These are phyloP conservation scores for Adineta ricciae DNA, from an alignment of 2,888 invertebrate genomes.

Conservation along the genomic window DNA sequence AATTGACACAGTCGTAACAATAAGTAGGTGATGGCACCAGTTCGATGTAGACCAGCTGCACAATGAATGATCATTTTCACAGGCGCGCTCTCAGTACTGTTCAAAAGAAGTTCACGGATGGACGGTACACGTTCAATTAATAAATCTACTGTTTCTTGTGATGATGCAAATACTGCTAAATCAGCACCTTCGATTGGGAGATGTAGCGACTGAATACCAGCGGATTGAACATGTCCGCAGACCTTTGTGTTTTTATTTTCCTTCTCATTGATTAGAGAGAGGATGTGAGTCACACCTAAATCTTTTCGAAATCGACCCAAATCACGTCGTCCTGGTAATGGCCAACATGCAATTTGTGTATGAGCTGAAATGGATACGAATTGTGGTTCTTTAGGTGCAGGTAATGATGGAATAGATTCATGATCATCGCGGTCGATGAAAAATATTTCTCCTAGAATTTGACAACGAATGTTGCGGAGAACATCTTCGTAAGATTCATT, in stretches of 20 bases:
- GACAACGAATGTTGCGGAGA: not conserved
- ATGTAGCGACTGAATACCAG: not conserved
- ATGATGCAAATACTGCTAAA: not conserved
- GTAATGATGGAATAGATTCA: not conserved
- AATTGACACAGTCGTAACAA: not conserved
- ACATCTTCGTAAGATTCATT: not conserved
- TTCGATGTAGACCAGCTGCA: constrained; percentile 19
- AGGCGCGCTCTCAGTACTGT: not conserved
- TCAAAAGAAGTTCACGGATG: not conserved
- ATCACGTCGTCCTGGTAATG: not conserved
- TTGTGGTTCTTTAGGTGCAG: not conserved
- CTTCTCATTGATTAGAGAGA: not conserved
- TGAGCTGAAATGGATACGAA: not conserved
- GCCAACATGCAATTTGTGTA: not conserved
- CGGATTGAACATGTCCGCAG: not conserved
- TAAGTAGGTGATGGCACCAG: not conserved
- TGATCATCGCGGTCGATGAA: not conserved
- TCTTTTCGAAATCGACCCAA: not conserved
- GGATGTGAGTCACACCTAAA: not conserved
- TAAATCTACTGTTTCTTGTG: not conserved
- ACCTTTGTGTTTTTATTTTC: not conserved
- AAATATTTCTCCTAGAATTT: not conserved
- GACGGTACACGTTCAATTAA: not conserved
- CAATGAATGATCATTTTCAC: constrained; percentile 12
- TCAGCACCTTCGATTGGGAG: not conserved